Evolutionary conservation across 2,888 invertebrate genomes (phyloP), one percentile per base, ranked within the genome.

Genomic region (Anodontia alba): DNA sequence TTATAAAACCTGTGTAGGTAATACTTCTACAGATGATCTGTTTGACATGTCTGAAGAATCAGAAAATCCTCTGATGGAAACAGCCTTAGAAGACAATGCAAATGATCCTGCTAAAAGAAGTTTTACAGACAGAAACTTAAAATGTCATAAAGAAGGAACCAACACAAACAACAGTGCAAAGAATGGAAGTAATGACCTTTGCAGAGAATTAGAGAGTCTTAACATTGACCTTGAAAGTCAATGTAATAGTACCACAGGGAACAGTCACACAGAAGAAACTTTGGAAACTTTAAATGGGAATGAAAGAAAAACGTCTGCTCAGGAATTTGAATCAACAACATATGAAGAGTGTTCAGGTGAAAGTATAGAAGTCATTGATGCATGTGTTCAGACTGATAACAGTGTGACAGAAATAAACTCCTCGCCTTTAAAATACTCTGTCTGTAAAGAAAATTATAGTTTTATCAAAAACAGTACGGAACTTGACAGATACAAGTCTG

Each of bases 1-100:
- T 33, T 62, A 62, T 62, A 5, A 62, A 43, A 43, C 43, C 29
- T 67, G 36, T 57, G 26, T 7, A 31, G 62, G 36, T 17, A 82
- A 23, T 69, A 69, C 43, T 12, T 68, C 43, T 68, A 73, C 68
- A 43, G 73, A 66, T 73, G 74, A 72, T 46, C 17, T 46, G 17
- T 46, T 46, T 2, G 15, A 54, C 10, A 1, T 20, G 5, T 29
- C 12, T 7, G n/a, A 33, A 29, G 62, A 62, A 23, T 31, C 31
- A 33, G 62, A 62, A 62, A 33, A 17, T 17, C 62, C 62, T 20
- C 8, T 62, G 1, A 7, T 62, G 12, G 62, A 33, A 7, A 33
- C 62, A 62, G 33, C 33, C 1, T 31, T 33, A 12, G 33, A 15
- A 68, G 69, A 57, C 54, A 29, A 51, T 36, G 17, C n/a, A 26